These are phyloP conservation scores for Rhinoraja longicauda DNA, from an alignment of 2,797 vertebrate species.

Conservation along the genomic window DNA sequence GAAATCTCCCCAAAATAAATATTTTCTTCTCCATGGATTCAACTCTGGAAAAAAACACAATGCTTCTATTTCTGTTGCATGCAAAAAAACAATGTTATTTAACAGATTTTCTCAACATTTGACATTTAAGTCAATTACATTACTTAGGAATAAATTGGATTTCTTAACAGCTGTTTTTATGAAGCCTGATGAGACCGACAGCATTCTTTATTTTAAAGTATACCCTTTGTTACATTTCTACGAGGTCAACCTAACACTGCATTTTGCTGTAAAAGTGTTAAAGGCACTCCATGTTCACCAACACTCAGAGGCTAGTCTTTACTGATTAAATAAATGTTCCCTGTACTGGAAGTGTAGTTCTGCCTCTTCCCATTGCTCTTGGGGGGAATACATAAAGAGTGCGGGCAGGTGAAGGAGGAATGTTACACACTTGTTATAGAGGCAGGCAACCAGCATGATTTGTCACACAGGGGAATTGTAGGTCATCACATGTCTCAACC, in stretches of 20 bases:
- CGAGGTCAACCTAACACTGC: not conserved
- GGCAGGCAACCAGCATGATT: not conserved
- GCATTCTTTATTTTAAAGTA: not conserved
- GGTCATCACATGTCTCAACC: not conserved
- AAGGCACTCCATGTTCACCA: not conserved
- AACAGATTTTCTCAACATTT: not conserved
- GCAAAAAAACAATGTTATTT: not conserved
- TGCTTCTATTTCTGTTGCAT: not conserved
- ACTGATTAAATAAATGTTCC: not conserved
- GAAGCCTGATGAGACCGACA: not conserved
- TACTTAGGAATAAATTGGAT: not conserved
- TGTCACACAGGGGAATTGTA: not conserved
- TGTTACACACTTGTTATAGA: not conserved
- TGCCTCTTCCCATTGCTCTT: not conserved
- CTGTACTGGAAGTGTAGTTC: not conserved
- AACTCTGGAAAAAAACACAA: not conserved
- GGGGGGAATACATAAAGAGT: not conserved
- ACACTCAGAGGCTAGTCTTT: not conserved
- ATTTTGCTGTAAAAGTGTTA: not conserved
- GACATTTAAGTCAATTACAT: not conserved
- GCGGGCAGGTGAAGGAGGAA: not conserved
- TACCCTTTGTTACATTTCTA: not conserved
- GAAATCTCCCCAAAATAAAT: not conserved
- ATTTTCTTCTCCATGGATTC: not conserved
- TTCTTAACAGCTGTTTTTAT: not conserved